Percentiles rank a stretch among this genome's conserved stretches.
phyloP scores from a whole-genome alignment of 2,113 vertebrate species.

The Larimichthys crocea region DNA sequence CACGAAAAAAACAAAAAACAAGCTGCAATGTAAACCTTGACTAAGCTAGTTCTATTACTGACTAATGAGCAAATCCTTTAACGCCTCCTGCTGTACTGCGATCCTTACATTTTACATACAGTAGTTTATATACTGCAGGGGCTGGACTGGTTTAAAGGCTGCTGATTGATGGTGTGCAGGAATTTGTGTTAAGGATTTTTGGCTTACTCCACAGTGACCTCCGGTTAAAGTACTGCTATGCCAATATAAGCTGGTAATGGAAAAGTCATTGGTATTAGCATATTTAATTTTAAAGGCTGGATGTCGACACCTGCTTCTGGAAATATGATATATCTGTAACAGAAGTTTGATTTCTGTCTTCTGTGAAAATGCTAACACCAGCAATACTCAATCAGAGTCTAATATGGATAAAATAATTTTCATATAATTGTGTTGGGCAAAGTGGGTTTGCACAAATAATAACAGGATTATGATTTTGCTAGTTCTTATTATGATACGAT shows the following conservation, averaged over 20 bases:
- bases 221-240: conserved; percentile 41
- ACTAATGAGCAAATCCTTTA: conserved; percentile 54
- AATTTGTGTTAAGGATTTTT: conserved; percentile 77
- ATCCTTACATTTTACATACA: conserved; percentile 13
- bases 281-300: conserved; percentile 44
- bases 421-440: background rate
- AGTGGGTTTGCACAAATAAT: background rate
- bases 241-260: conserved; percentile 30
- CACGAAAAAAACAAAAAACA: conserved; percentile 27
- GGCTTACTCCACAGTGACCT: conserved; percentile 64
- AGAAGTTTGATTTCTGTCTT: conserved; percentile 12
- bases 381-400: background rate
- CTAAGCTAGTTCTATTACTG: conserved; percentile 48
- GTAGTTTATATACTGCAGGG: conserved; percentile 40
- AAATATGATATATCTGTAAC: conserved; percentile 6
- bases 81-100: conserved; percentile 16
- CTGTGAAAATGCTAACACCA: background rate
- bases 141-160: conserved; percentile 35
- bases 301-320: conserved; percentile 11
- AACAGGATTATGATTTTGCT: no score
- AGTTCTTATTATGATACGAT: no score
- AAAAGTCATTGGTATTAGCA: conserved; percentile 41
- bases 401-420: background rate
- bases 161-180: conserved; percentile 67
- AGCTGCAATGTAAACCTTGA: conserved; percentile 65